Conservation (phyloP, 2,888 invertebrate species). For the Drosophila cracens region DNA sequence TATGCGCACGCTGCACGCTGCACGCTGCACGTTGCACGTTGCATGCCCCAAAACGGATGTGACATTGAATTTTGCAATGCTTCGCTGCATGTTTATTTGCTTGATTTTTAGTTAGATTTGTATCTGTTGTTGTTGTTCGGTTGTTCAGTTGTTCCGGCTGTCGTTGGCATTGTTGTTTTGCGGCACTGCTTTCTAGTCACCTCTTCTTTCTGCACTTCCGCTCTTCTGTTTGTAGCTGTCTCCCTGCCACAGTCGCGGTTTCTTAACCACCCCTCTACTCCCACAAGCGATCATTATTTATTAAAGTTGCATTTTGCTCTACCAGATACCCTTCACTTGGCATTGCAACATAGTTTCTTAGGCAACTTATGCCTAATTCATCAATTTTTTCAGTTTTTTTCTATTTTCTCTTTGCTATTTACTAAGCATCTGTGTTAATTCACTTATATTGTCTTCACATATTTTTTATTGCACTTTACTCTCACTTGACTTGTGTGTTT, state of each 20-base stretch:
- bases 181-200: conserved; percentile 3
- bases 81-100: conserved; percentile 23
- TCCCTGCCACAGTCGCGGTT: neutral
- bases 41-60: conserved; percentile 70
- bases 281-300: neutral
- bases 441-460: neutral
- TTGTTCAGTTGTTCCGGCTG: conserved; percentile 6
- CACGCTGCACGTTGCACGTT: conserved; percentile 17
- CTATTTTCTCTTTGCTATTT: neutral
- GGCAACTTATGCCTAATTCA: neutral
- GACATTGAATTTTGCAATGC: conserved; percentile 44
- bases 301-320: neutral
- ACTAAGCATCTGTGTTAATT: neutral
- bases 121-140: conserved; percentile 5
- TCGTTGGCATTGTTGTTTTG: conserved; percentile 10
- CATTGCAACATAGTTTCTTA: neutral
- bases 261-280: neutral
- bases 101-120: conserved; percentile 8
- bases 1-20: conserved; percentile 56
- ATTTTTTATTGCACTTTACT: neutral
- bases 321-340: neutral
- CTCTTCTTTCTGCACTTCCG: conserved; percentile 41
- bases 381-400: neutral
- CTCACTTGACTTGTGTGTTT: neutral
- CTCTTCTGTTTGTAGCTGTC: conserved; percentile 32